phyloP scores from a whole-genome alignment of 2,888 invertebrate genomes.

The Apomyelois bistriatella region DNA sequence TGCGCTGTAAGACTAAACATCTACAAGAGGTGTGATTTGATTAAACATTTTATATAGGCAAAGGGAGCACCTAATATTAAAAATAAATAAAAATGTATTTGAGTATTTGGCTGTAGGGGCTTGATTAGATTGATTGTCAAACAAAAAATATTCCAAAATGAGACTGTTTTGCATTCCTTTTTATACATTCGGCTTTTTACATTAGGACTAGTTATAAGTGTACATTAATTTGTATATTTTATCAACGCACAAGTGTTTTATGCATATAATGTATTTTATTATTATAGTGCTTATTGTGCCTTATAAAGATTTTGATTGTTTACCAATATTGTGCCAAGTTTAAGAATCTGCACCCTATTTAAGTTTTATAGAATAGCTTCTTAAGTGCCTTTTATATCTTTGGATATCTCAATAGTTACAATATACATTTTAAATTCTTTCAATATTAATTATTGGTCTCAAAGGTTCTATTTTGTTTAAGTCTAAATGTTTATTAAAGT shows the following conservation, averaged over 20 bases:
- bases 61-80: too few species aligned
- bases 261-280: conserved; percentile 36
- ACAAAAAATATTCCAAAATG: conserved; percentile 23
- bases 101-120: too few species aligned
- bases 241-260: conserved; percentile 38
- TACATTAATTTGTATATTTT: conserved; percentile 30
- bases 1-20: too few species aligned
- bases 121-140: background rate
- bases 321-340: conserved; percentile 67
- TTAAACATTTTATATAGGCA: too few species aligned
- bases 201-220: conserved; percentile 22
- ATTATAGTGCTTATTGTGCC: conserved; percentile 61
- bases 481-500: too few species aligned
- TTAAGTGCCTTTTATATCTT: background rate
- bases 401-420: background rate
- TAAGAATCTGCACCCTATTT: conserved; percentile 22
- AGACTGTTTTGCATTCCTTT: conserved; percentile 57
- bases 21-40: too few species aligned
- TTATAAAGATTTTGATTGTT: conserved; percentile 42
- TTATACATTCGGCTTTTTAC: conserved; percentile 30
- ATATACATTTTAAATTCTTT: background rate
- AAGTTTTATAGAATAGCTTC: background rate
- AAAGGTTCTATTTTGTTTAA: too few species aligned
- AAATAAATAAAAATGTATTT: too few species aligned
- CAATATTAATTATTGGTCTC: background rate